These are phyloP conservation scores for Chymomyza procnemis DNA, from an alignment of 2,888 invertebrate genomes.

Conservation along the genomic window DNA sequence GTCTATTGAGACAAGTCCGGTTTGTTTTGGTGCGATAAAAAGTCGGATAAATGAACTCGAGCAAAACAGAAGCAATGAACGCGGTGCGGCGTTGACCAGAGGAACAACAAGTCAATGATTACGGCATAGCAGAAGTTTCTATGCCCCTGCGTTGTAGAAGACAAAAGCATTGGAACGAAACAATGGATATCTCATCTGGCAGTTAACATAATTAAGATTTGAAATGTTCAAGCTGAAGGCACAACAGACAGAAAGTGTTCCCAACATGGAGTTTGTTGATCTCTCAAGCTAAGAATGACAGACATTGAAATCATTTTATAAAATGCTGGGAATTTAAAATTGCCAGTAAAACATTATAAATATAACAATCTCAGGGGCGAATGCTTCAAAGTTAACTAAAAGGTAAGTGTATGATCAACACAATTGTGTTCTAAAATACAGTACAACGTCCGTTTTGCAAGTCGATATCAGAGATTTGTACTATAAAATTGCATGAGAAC, in stretches of 20 bases:
- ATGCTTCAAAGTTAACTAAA: too few species aligned
- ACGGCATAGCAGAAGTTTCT: constrained; percentile 25
- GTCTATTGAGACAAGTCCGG: constrained; percentile 63
- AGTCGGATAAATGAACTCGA: constrained; percentile 62
- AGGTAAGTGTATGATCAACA: too few species aligned
- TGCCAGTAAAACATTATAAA: too few species aligned
- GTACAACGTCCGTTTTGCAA: too few species aligned
- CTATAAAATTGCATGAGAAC: too few species aligned
- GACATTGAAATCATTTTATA: neutral
- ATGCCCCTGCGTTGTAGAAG: constrained; percentile 24
- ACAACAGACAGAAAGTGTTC: neutral
- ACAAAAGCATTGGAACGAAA: neutral
- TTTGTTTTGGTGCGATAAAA: constrained; percentile 47
- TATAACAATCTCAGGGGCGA: too few species aligned
- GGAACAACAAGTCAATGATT: constrained; percentile 10
- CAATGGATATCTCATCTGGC: neutral
- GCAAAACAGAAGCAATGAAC: constrained; percentile 57
- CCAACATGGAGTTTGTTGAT: neutral
- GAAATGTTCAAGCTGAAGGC: neutral
- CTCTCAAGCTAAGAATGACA: neutral
- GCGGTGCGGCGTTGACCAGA: constrained; percentile 20
- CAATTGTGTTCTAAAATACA: too few species aligned
- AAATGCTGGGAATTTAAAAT: neutral
- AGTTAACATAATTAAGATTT: neutral
- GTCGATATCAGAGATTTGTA: too few species aligned